These are phyloP conservation scores for Zaprionus gabonicus DNA, from an alignment of 1,140 invertebrate species.

Conservation along the genomic window DNA sequence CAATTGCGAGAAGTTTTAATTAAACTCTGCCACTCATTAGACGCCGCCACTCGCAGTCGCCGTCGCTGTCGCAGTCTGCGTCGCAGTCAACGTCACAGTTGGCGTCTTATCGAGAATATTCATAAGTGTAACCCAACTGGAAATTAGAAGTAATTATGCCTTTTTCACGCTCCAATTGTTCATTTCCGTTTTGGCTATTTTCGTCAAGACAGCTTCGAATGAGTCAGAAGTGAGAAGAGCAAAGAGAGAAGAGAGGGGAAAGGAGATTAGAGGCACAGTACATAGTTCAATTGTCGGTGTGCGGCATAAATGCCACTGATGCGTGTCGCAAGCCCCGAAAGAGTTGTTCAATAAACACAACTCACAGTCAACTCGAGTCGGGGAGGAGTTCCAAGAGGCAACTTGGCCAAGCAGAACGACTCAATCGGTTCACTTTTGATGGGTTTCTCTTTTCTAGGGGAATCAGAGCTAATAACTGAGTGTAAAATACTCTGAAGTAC, in stretches of 20 bases:
- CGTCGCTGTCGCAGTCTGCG: background rate
- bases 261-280: background rate
- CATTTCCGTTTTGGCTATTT: slow-evolving; percentile 67
- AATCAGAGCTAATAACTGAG: background rate
- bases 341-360: background rate
- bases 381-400: background rate
- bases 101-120: slow-evolving; percentile 38
- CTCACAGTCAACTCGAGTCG: slow-evolving; percentile 6
- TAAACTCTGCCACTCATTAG: slow-evolving; percentile 72
- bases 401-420: slow-evolving; percentile 12
- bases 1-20: slow-evolving; percentile 82
- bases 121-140: slow-evolving; percentile 56
- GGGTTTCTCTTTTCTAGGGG: background rate
- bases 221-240: background rate
- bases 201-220: slow-evolving; percentile 10
- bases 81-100: slow-evolving; percentile 4
- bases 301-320: slow-evolving; percentile 16
- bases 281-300: slow-evolving; percentile 6
- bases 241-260: background rate
- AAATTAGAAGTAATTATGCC: slow-evolving; percentile 68
- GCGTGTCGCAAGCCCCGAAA: slow-evolving; percentile 8
- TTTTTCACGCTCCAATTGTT: slow-evolving; percentile 77
- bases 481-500: background rate
- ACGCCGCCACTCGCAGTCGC: slow-evolving; percentile 2
- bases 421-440: background rate